Conservation (phyloP, 2,797 vertebrate species). For the Cossypha polioptera region DNA sequence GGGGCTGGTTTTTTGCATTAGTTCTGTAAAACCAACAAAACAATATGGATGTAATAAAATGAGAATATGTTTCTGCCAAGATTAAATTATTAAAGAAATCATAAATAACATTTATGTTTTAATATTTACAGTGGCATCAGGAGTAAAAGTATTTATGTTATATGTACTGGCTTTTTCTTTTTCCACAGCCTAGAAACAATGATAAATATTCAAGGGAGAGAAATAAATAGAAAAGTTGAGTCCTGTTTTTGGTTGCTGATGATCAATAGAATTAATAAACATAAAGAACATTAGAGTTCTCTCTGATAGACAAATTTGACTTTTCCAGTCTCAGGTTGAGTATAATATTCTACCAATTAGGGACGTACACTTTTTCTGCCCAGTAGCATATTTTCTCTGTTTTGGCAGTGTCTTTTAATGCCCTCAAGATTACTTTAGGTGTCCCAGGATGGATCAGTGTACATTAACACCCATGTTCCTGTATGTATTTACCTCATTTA, state of each 20-base stretch:
- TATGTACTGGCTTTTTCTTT: not conserved
- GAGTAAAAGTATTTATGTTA: not conserved
- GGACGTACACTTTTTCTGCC: not conserved
- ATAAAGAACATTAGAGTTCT: not conserved
- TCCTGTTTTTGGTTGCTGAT: not conserved
- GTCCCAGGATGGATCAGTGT: not conserved
- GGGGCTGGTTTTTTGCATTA: not conserved
- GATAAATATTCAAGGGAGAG: not conserved
- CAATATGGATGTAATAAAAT: not conserved
- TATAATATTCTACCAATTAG: not conserved
- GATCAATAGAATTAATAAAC: not conserved
- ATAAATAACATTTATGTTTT: not conserved
- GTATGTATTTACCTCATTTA: not conserved
- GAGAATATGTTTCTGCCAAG: not conserved
- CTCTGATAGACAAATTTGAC: not conserved
- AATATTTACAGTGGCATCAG: not conserved
- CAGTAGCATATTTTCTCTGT: not conserved
- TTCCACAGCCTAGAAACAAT: not conserved
- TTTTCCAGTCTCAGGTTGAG: not conserved
- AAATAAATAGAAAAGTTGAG: not conserved
- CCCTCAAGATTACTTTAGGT: not conserved
- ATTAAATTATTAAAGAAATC: not conserved
- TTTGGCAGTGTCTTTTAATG: not conserved
- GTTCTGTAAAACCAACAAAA: not conserved
- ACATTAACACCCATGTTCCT: not conserved